Evolutionary conservation across 2,888 invertebrate species (phyloP).

Genomic region (Macrosoma leucophasiata): DNA sequence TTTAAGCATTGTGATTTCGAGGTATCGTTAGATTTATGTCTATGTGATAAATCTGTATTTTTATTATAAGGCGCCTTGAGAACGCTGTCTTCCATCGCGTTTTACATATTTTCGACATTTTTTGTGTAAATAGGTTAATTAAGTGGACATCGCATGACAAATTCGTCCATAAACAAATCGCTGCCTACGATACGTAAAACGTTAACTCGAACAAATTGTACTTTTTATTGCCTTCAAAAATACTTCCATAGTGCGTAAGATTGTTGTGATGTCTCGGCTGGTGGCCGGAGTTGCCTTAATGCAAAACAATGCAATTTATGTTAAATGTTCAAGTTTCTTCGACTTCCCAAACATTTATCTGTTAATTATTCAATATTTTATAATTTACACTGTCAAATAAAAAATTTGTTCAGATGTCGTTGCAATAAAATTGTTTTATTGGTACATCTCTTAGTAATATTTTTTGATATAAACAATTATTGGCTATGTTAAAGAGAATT

Average conservation of each 20-base stretch:
- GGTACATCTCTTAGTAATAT: neutral
- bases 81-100: slow-evolving; percentile 69
- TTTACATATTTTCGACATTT: slow-evolving; percentile 44
- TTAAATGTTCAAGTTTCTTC: slow-evolving; percentile 22
- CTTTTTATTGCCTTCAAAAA: slow-evolving; percentile 27
- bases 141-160: slow-evolving; percentile 61
- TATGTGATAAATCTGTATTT: slow-evolving; percentile 67
- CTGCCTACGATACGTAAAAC: slow-evolving; percentile 47
- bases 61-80: slow-evolving; percentile 45
- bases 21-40: slow-evolving; percentile 58
- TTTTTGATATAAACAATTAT: neutral
- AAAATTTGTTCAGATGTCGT: too few species aligned
- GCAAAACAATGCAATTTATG: slow-evolving; percentile 19
- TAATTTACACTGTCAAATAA: too few species aligned
- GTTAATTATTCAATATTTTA: too few species aligned
- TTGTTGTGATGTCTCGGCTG: slow-evolving; percentile 51
- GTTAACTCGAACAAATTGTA: slow-evolving; percentile 51
- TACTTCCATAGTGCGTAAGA: slow-evolving; percentile 41
- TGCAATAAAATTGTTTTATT: neutral
- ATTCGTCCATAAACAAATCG: slow-evolving; percentile 43
- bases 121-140: slow-evolving; percentile 53
- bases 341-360: slow-evolving; percentile 8
- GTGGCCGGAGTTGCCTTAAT: slow-evolving; percentile 44
- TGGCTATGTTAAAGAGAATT: neutral
- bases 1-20: slow-evolving; percentile 69